Conservation (phyloP, 2,797 vertebrate species). For the Crypturellus tataupa region DNA sequence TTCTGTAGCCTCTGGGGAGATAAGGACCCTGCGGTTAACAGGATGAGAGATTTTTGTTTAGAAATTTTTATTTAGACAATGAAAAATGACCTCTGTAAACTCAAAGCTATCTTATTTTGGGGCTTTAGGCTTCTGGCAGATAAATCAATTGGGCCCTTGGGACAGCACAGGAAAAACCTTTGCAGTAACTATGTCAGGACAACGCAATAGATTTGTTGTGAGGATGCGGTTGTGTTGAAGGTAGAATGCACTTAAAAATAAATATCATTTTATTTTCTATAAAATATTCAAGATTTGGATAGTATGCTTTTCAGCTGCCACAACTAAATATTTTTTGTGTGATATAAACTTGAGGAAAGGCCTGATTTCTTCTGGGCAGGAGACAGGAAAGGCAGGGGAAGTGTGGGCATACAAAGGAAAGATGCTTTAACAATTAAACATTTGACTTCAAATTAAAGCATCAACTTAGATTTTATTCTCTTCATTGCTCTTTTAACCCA, state of each 20-base stretch:
- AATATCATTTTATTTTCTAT: slow-evolving; percentile 85
- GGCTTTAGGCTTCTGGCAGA: slow-evolving; percentile 90
- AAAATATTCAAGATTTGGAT: slow-evolving; percentile 84
- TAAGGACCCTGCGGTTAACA: slow-evolving; percentile 89
- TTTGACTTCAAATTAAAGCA: slow-evolving; percentile 53
- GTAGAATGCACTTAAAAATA: slow-evolving; percentile 84
- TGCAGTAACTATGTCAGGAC: slow-evolving; percentile 87
- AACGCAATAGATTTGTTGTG: slow-evolving; percentile 86
- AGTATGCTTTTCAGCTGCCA: slow-evolving; percentile 74
- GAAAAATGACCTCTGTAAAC: slow-evolving; percentile 91
- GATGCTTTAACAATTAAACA: slow-evolving; percentile 52
- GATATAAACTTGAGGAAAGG: slow-evolving; percentile 65
- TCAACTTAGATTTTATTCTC: slow-evolving; percentile 44
- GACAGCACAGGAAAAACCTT: slow-evolving; percentile 86
- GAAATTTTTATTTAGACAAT: slow-evolving; percentile 92
- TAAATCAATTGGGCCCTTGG: slow-evolving; percentile 90
- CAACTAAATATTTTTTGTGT: slow-evolving; percentile 74
- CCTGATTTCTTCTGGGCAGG: background rate
- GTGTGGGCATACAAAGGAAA: background rate
- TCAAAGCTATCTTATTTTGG: slow-evolving; percentile 91
- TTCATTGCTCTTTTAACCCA: slow-evolving; percentile 3
- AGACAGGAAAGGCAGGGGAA: background rate
- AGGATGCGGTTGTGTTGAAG: slow-evolving; percentile 82
- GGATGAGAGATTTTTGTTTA: slow-evolving; percentile 92
- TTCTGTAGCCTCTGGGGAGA: slow-evolving; percentile 88